A percentile compares a stretch with the other conserved stretches of the same genome.
Conservation (phyloP, 2,113 vertebrate species). For the Crotophaga sulcirostris region DNA sequence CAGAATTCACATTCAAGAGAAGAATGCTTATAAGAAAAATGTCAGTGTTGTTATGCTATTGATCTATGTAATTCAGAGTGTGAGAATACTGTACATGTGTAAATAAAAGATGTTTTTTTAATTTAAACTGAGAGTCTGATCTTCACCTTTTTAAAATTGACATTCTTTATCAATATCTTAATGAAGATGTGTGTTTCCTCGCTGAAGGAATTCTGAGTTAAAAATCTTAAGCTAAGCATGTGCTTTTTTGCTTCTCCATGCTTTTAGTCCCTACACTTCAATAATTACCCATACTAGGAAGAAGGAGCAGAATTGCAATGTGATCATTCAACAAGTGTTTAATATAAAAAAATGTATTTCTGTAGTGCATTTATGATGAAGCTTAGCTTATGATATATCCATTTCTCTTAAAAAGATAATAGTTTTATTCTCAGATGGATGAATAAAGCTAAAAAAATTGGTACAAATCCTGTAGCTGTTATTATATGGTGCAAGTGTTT, state of each 20-base stretch:
- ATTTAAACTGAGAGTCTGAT: background rate
- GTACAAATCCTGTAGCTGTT: background rate
- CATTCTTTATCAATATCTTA: background rate
- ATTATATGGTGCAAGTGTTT: background rate
- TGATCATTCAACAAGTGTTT: background rate
- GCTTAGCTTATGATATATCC: background rate
- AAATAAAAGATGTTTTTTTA: background rate
- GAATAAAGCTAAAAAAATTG: background rate
- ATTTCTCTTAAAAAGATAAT: background rate
- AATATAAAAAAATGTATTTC: background rate
- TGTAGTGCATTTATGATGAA: background rate
- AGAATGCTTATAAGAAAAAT: background rate
- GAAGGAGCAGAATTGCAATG: background rate
- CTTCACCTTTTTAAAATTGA: background rate
- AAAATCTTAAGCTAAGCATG: background rate
- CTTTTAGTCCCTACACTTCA: background rate
- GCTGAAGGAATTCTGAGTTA: background rate
- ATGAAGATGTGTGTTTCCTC: background rate
- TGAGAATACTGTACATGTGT: background rate
- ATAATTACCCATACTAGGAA: background rate
- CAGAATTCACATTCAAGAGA: slow-evolving; percentile 73
- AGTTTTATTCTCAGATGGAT: background rate
- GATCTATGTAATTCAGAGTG: background rate
- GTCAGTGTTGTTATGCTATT: background rate
- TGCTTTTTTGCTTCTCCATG: background rate